Percentiles rank a stretch among this genome's conserved stretches.
phyloP scores from a whole-genome alignment of 2,113 vertebrate genomes.

The Carettochelys insculpta region DNA sequence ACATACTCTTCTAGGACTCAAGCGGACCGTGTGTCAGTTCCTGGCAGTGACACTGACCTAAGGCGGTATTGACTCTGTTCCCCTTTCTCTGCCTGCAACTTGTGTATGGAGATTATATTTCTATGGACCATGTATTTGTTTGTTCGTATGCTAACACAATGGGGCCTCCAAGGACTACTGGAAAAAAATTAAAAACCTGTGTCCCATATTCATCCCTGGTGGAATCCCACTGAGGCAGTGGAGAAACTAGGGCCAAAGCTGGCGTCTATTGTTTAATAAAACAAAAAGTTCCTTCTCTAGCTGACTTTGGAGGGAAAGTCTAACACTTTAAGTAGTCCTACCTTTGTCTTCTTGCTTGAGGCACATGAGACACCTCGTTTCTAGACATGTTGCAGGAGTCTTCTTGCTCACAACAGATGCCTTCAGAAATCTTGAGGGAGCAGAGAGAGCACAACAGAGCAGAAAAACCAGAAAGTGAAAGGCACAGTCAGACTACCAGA shows the following conservation, averaged over 20 bases:
- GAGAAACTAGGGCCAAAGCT: neutral
- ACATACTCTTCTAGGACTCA: neutral
- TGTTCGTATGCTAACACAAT: rapidly evolving
- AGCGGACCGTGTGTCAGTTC: neutral
- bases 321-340: neutral
- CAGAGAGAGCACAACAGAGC: neutral
- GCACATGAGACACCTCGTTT: neutral
- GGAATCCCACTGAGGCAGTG: neutral
- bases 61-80: neutral
- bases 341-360: rapidly evolving
- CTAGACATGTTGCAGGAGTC: neutral
- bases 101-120: neutral
- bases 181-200: rapidly evolving
- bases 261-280: neutral
- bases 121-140: neutral
- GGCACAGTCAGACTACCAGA: neutral
- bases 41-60: neutral
- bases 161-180: rapidly evolving
- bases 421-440: neutral
- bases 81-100: rapidly evolving
- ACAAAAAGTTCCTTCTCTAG: neutral
- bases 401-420: neutral
- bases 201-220: rapidly evolving
- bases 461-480: neutral
- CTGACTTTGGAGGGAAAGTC: neutral